phyloP scores from a whole-genome alignment of 2,113 vertebrate species.

The Gavialis gangeticus region DNA sequence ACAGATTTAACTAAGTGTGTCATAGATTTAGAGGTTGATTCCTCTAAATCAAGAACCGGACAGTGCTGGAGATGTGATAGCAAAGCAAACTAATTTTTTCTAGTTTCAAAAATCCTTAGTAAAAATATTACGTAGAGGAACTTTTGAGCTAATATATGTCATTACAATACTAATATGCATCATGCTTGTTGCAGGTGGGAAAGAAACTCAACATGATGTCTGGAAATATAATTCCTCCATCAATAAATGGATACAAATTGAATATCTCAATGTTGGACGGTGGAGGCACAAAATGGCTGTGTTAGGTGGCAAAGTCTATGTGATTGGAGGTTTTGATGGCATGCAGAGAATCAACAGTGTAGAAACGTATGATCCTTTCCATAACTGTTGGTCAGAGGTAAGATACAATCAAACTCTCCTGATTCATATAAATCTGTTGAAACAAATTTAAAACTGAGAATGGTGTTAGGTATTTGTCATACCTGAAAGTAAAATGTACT shows the following conservation, averaged over 20 bases:
- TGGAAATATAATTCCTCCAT: constrained; percentile 98
- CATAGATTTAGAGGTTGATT: not conserved
- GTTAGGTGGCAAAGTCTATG: constrained; percentile 90
- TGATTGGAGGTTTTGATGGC: constrained; percentile 92
- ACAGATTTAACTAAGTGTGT: not conserved
- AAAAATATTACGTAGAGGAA: not conserved
- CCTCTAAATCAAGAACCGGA: not conserved
- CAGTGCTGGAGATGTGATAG: not conserved
- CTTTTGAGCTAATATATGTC: not conserved
- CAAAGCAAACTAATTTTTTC: not conserved
- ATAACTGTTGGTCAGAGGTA: constrained; percentile 97
- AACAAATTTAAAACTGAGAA: not conserved
- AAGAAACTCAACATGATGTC: constrained; percentile 94
- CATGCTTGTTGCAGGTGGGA: constrained; percentile 85
- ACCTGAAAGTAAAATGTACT: not conserved
- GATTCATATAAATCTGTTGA: fast-evolving
- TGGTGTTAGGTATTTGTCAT: not conserved
- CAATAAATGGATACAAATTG: constrained; percentile 98
- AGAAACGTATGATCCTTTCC: constrained; percentile 95
- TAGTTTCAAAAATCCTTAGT: not conserved
- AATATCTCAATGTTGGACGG: constrained; percentile 87
- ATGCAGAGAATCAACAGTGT: constrained; percentile 89
- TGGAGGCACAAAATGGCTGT: constrained; percentile 99
- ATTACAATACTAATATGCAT: not conserved
- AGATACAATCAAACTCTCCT: not conserved